phyloP scores from a whole-genome alignment of 2,888 invertebrate species.

The Trichacis sp. region DNA sequence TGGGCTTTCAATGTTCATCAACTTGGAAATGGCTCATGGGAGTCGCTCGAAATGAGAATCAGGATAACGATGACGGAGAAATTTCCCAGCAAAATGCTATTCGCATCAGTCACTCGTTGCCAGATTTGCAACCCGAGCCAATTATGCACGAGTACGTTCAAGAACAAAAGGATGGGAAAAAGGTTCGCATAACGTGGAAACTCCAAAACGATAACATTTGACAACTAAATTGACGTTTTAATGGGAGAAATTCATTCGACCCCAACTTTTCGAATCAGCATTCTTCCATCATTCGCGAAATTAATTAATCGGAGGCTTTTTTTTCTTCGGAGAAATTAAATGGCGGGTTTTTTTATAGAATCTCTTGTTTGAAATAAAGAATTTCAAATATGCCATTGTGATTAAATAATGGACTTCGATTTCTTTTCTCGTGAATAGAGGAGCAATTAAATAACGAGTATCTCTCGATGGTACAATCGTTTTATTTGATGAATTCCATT shows the following conservation, averaged over 20 bases:
- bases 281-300: too few species aligned
- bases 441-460: neutral
- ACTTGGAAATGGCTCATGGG: conserved; percentile 80
- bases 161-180: conserved; percentile 79
- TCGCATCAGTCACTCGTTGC: conserved; percentile 81
- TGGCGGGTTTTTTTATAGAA: too few species aligned
- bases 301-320: too few species aligned
- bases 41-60: conserved; percentile 58
- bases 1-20: conserved; percentile 80
- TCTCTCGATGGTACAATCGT: neutral
- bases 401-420: conserved; percentile 2
- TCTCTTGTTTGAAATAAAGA: neutral
- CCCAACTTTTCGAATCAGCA: too few species aligned
- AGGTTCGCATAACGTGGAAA: conserved; percentile 69
- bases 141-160: conserved; percentile 79
- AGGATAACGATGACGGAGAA: conserved; percentile 69
- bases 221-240: neutral
- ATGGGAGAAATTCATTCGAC: neutral
- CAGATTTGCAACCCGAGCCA: conserved; percentile 80
- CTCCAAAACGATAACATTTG: neutral
- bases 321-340: too few species aligned
- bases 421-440: neutral
- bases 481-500: conserved; percentile 10
- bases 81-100: conserved; percentile 78
- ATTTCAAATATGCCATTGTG: neutral